A percentile compares a stretch with the other conserved stretches of the same genome.
phyloP scores from a whole-genome alignment of 1,140 invertebrate species.

The Lucilia sericata region DNA sequence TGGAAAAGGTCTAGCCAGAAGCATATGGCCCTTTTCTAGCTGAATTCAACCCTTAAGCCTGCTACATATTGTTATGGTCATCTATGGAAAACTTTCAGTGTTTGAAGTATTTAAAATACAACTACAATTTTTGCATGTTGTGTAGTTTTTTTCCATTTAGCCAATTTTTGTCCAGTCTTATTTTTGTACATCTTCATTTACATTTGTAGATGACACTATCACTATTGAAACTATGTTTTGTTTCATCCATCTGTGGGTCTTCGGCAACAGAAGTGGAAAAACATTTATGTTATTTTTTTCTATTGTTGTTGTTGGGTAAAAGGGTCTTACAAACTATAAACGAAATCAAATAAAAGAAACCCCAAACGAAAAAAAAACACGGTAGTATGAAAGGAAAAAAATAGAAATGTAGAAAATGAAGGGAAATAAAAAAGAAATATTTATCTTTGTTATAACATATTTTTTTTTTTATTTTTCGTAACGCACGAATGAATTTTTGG shows the following conservation, averaged over 20 bases:
- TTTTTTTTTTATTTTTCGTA: background rate
- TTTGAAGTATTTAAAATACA: constrained; percentile 9
- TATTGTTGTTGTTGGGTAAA: background rate
- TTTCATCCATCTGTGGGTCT: background rate
- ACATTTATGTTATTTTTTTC: background rate
- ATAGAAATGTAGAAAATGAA: constrained; percentile 2
- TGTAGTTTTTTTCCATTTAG: background rate
- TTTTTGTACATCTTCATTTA: background rate
- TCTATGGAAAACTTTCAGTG: background rate
- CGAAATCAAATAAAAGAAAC: background rate
- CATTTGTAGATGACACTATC: constrained; percentile 11
- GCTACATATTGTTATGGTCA: background rate
- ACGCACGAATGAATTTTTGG: constrained; percentile 16
- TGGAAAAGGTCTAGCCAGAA: too few relatives aligned
- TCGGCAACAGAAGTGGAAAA: background rate
- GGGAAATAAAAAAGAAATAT: constrained; percentile 8
- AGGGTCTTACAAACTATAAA: background rate
- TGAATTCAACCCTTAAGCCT: too few relatives aligned
- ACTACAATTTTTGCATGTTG: background rate
- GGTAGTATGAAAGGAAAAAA: background rate
- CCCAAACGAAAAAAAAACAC: background rate
- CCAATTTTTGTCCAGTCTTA: background rate
- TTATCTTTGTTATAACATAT: constrained; percentile 8
- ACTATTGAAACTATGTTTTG: background rate
- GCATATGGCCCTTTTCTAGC: background rate